Conservation (phyloP, 2,113 vertebrate genomes). For the Cricetomys ansorgei region DNA sequence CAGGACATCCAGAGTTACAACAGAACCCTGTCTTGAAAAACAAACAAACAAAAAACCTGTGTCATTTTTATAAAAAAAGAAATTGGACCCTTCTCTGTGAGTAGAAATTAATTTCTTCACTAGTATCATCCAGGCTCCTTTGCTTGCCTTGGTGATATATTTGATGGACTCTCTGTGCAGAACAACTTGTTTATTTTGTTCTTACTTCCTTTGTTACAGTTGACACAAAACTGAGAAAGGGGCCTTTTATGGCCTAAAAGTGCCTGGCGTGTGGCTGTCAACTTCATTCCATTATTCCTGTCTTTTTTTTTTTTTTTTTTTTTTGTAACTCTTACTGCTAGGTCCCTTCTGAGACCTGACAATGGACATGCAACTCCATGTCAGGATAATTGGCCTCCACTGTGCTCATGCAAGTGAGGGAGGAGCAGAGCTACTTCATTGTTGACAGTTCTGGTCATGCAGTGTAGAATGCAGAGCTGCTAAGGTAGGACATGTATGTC, state of each 20-base stretch:
- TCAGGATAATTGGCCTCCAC: constrained; percentile 82
- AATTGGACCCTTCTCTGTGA: constrained; percentile 75
- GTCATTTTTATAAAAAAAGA: constrained; percentile 66
- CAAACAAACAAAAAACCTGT: too few relatives aligned
- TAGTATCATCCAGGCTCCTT: constrained; percentile 65
- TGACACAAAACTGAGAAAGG: constrained; percentile 83
- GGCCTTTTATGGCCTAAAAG: constrained; percentile 84
- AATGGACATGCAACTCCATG: constrained; percentile 81
- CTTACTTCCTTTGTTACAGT: constrained; percentile 85
- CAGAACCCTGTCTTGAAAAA: too few relatives aligned
- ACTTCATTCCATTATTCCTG: constrained; percentile 83
- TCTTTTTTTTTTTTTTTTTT: too few relatives aligned
- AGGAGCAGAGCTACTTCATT: constrained; percentile 84
- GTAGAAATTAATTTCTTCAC: constrained; percentile 76
- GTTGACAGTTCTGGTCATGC: constrained; percentile 85
- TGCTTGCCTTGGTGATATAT: constrained; percentile 77
- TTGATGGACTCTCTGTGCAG: constrained; percentile 77
- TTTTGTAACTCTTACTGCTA: constrained; percentile 84
- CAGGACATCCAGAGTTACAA: too few relatives aligned
- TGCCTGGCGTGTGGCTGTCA: constrained; percentile 84
- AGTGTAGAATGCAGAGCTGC: constrained; percentile 85
- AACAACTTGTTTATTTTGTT: constrained; percentile 83
- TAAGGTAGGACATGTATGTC: constrained; percentile 84
- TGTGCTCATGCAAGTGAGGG: constrained; percentile 83
- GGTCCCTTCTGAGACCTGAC: constrained; percentile 84